These are phyloP conservation scores for Tapirus indicus DNA, from an alignment of 2,797 vertebrate species.

Conservation along the genomic window DNA sequence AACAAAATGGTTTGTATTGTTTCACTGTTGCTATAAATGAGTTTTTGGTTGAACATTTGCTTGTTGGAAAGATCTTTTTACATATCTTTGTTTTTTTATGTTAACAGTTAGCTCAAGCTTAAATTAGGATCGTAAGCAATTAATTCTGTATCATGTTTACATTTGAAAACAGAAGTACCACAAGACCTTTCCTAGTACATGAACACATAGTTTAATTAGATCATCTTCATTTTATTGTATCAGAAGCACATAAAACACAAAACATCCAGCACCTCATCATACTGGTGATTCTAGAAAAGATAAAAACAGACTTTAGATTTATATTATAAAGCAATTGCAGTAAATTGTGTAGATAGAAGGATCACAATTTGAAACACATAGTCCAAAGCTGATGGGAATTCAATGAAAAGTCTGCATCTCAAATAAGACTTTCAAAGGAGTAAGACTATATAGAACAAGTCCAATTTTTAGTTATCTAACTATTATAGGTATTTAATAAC, in stretches of 20 bases:
- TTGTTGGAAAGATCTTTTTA: constrained; percentile 47
- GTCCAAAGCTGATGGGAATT: not conserved
- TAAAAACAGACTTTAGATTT: not conserved
- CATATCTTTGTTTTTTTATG: not conserved
- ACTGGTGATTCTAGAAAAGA: not conserved
- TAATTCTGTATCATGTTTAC: constrained; percentile 62
- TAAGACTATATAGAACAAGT: not conserved
- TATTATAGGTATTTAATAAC: not conserved
- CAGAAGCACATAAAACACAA: not conserved
- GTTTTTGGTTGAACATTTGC: not conserved
- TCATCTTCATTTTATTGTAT: not conserved
- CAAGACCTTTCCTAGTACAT: not conserved
- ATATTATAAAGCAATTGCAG: not conserved
- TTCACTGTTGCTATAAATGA: not conserved
- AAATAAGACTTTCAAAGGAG: not conserved
- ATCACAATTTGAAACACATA: constrained; percentile 6
- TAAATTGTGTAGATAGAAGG: not conserved
- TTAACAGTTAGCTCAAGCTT: constrained; percentile 46
- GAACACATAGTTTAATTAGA: constrained; percentile 37
- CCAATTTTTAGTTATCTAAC: not conserved
- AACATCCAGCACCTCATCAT: not conserved
- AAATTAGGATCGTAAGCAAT: constrained; percentile 23
- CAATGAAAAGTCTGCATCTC: not conserved
- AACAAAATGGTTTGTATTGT: not conserved
- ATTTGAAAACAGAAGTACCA: constrained; percentile 19